A percentile compares a stretch with the other conserved stretches of the same genome.
phyloP scores from a whole-genome alignment of 1,140 invertebrate genomes.

The Mercenaria mercenaria region DNA sequence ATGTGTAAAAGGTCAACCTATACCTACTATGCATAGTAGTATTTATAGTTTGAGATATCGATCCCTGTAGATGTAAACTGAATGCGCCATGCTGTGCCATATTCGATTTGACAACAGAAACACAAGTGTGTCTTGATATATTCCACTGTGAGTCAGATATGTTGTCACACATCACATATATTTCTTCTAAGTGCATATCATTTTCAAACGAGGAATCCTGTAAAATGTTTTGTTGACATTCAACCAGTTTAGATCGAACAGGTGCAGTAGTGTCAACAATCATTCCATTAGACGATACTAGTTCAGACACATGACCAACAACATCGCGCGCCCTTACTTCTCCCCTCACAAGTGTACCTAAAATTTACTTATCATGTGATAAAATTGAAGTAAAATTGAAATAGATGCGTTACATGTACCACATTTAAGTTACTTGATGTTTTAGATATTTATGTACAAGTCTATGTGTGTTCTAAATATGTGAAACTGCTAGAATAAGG shows the following conservation, averaged over 20 bases:
- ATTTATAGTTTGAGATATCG: slow-evolving; percentile 49
- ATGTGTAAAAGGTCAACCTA: slow-evolving; percentile 61
- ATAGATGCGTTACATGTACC: too few species aligned
- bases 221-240: slow-evolving; percentile 67
- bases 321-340: slow-evolving; percentile 67
- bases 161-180: not conserved
- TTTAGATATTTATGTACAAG: too few species aligned
- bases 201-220: slow-evolving; percentile 76
- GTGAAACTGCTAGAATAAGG: too few species aligned
- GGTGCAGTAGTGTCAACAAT: slow-evolving; percentile 73
- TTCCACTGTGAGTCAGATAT: slow-evolving; percentile 6
- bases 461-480: too few species aligned
- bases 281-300: slow-evolving; percentile 75
- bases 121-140: slow-evolving; percentile 31
- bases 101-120: slow-evolving; percentile 23
- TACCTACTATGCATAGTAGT: not conserved
- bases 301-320: slow-evolving; percentile 69
- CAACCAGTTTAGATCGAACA: slow-evolving; percentile 18
- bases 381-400: too few species aligned
- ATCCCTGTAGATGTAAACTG: slow-evolving; percentile 48
- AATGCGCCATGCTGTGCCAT: slow-evolving; percentile 46
- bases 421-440: too few species aligned
- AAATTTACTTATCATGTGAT: too few species aligned
- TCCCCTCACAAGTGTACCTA: not conserved
- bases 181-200: not conserved